Base-by-base conservation (phyloP, 2,797 vertebrate genomes). In the Schizopygopsis malacanthus region DNA sequence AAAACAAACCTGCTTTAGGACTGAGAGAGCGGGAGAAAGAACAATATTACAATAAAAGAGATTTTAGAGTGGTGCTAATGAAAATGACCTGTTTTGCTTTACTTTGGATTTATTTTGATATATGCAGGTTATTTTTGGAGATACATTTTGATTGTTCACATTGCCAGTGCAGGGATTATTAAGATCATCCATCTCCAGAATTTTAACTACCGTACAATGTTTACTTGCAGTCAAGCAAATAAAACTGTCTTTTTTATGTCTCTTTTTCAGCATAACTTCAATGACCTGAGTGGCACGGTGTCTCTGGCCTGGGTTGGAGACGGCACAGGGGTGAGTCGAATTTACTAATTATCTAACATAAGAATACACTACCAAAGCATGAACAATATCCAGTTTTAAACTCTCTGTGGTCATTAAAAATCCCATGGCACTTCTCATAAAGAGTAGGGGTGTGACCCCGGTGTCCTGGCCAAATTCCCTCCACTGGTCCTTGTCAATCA, bases 291-390 rank as follows among this genome's bases (percentile, higher is more conserved):
- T 73, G 96, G 96, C 85, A 97, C 96, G 0, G 95, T 98, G 77
- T 97, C 97, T 0, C 94, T 99, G 84, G 97, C 97, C 90, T 99
- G 98, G 98, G 95, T 99, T 91, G 98, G 97, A 90, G 96, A 98
- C 72, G 95, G 95, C 92, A 96, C 96, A 4, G 98, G 98, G 93
- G 97, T 99, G 92, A 98, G 97, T 94, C 8, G 11, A 20, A 11
- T 50, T 63, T 63, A 20, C 41, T 15, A 2, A 13, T 61, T 43
- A 13, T 61, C 41, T 25, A 22, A 73, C 15, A 45, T 22, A 22
- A 4, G 4, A 33, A 75, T 52, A 54, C 69, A 20, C 7, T 13
- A 2, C 9, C 16, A 65, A 15, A 59, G 22, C 4, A 52, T 61
- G 7, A 78, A 61, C n/a, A 59, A 1, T 6, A 16, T 77, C 11